These are phyloP conservation scores for Crax fasciolata DNA, from an alignment of 2,797 vertebrate species.

Conservation along the genomic window DNA sequence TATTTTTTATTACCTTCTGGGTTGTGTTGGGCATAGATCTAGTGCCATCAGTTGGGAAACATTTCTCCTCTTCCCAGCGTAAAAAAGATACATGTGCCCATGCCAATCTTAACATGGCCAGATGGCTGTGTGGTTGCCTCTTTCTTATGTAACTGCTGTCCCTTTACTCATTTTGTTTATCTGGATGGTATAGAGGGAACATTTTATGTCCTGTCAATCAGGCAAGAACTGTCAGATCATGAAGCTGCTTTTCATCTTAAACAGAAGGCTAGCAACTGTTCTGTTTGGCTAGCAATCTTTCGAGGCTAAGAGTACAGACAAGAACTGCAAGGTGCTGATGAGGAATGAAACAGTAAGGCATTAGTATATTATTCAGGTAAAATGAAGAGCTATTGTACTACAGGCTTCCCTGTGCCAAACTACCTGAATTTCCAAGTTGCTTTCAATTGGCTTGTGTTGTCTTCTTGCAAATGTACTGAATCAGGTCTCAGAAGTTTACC, in stretches of 20 bases:
- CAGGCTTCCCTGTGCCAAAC: not conserved
- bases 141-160: not conserved
- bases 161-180: not conserved
- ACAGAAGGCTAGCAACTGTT: not conserved
- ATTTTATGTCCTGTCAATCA: not conserved
- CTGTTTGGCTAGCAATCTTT: not conserved
- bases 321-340: not conserved
- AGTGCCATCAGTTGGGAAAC: not conserved
- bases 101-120: not conserved
- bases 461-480: not conserved
- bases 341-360: not conserved
- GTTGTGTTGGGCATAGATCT: not conserved
- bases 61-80: not conserved
- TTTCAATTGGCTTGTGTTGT: not conserved
- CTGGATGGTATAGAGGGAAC: not conserved
- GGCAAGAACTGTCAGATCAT: not conserved
- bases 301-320: not conserved
- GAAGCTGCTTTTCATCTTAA: not conserved
- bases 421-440: not conserved
- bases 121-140: not conserved
- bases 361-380: not conserved
- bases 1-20: not conserved
- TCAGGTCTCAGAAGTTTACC: not conserved
- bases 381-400: not conserved
- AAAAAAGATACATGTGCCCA: not conserved